Evolutionary conservation across 2,888 invertebrate species (phyloP).

Genomic region (Marasmarcha lunaedactyla): DNA sequence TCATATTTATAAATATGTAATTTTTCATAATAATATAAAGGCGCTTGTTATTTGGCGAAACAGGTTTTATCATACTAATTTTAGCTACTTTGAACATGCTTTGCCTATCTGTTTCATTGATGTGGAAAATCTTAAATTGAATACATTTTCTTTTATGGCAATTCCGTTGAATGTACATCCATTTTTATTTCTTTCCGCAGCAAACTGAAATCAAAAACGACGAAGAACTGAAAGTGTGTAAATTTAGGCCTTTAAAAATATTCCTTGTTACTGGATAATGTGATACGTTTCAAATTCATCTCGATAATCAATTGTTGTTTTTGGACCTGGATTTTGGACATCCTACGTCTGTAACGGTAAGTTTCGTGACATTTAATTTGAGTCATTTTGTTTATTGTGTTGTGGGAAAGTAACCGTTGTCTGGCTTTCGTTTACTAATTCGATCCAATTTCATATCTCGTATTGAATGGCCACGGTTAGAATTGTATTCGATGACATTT

Average conservation of each 20-base stretch:
- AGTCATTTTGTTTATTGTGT: slow-evolving; percentile 49
- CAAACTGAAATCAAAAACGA: slow-evolving; percentile 29
- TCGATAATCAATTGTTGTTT: slow-evolving; percentile 17
- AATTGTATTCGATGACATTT: slow-evolving; percentile 46
- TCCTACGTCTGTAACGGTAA: slow-evolving; percentile 32
- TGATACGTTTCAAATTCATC: slow-evolving; percentile 13
- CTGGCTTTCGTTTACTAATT: slow-evolving; percentile 38
- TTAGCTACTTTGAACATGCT: too few relatives aligned
- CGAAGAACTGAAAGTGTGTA: slow-evolving; percentile 43
- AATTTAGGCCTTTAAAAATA: slow-evolving; percentile 41
- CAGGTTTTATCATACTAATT: too few relatives aligned
- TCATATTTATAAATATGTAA: too few relatives aligned
- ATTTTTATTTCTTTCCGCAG: background rate
- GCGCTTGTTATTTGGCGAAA: too few relatives aligned
- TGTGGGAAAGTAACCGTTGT: slow-evolving; percentile 63
- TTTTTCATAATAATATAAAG: too few relatives aligned
- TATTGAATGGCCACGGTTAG: slow-evolving; percentile 39
- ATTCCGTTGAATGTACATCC: too few relatives aligned
- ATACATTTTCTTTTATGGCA: too few relatives aligned
- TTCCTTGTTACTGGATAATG: slow-evolving; percentile 41
- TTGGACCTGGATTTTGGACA: background rate
- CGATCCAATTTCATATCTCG: slow-evolving; percentile 54
- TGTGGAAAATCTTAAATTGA: too few relatives aligned
- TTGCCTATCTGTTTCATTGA: too few relatives aligned
- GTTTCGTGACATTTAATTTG: slow-evolving; percentile 47